Evolutionary conservation across 2,113 vertebrate species (phyloP).

Genomic region (Nicator chloris): DNA sequence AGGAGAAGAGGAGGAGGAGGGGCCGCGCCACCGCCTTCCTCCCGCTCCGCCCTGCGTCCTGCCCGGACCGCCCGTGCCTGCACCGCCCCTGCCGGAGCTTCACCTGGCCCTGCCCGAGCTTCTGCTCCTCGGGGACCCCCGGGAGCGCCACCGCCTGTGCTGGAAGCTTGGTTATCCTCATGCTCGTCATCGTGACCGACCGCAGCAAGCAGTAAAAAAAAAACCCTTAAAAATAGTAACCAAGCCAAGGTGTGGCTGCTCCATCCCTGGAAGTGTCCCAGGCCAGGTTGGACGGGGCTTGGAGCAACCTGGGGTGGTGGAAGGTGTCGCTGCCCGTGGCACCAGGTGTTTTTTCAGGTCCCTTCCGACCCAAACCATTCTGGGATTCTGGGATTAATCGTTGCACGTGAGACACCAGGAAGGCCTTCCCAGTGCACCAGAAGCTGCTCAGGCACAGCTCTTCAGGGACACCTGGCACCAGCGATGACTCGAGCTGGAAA

Average conservation of each 20-base stretch:
- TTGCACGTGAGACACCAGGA: neutral
- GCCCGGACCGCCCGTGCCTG: too few species aligned
- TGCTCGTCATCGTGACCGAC: neutral
- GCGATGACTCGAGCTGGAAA: fast-evolving
- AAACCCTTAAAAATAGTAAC: neutral
- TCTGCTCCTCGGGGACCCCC: neutral
- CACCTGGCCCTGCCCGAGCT: neutral
- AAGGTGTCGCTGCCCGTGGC: neutral
- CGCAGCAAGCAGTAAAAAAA: neutral
- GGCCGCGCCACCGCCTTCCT: neutral
- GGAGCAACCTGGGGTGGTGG: fast-evolving
- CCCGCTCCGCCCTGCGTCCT: neutral
- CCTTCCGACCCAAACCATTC: neutral
- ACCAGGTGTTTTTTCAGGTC: neutral
- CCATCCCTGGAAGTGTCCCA: neutral
- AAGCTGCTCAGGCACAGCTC: neutral
- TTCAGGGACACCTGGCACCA: neutral
- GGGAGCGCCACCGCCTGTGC: neutral
- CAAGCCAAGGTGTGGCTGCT: neutral
- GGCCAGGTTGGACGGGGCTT: neutral
- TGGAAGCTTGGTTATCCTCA: fast-evolving
- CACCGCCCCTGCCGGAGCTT: neutral
- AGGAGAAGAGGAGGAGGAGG: neutral
- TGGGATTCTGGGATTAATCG: neutral
- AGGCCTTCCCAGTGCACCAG: neutral